These are phyloP conservation scores for Crotophaga sulcirostris DNA, from an alignment of 2,113 vertebrate genomes.

Conservation along the genomic window DNA sequence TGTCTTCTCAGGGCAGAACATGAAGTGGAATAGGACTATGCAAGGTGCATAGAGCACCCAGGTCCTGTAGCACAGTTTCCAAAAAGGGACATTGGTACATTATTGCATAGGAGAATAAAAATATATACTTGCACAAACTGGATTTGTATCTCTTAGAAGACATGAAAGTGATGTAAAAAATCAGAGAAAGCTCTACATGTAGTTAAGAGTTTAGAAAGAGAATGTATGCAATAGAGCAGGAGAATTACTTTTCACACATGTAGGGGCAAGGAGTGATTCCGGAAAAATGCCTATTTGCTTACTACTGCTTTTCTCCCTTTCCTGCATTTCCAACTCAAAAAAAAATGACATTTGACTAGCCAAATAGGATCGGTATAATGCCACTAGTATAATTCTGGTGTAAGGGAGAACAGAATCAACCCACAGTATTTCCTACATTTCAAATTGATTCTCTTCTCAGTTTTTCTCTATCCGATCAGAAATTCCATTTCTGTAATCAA, in stretches of 20 bases:
- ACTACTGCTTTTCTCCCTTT: background rate
- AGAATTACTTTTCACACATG: background rate
- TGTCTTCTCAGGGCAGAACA: background rate
- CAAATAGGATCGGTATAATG: background rate
- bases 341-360: background rate
- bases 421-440: background rate
- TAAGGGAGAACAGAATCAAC: background rate
- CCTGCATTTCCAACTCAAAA: background rate
- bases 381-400: background rate
- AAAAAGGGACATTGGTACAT: background rate
- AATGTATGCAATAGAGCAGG: background rate
- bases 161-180: background rate
- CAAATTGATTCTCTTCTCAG: background rate
- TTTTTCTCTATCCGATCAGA: background rate
- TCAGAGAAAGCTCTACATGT: background rate
- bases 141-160: background rate
- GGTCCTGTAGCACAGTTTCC: background rate
- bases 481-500: background rate
- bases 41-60: background rate
- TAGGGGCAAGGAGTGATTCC: background rate
- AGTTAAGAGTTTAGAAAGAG: background rate
- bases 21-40: accelerated
- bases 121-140: background rate
- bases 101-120: background rate
- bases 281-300: background rate